phyloP scores from a whole-genome alignment of 2,113 vertebrate genomes.

The Zapus hudsonius region DNA sequence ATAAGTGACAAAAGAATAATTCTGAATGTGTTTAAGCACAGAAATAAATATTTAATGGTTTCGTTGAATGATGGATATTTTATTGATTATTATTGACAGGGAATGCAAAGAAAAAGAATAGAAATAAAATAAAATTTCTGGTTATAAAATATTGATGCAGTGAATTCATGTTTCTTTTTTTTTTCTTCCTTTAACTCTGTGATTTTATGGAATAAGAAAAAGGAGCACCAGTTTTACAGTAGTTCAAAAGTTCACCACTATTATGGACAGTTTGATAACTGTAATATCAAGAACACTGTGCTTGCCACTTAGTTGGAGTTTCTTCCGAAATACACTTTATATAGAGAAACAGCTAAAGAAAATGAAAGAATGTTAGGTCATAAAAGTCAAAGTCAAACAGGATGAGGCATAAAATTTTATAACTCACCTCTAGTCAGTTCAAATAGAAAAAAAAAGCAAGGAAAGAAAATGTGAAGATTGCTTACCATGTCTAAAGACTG shows the following conservation, averaged over 20 bases:
- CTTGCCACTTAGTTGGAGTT: slow-evolving; percentile 54
- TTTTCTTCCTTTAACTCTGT: not conserved
- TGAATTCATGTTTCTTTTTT: not conserved
- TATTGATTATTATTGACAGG: not conserved
- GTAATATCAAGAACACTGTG: slow-evolving; percentile 43
- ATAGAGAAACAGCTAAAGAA: slow-evolving; percentile 59
- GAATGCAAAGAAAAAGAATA: not conserved
- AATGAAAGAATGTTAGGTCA: slow-evolving; percentile 65
- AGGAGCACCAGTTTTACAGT: slow-evolving; percentile 22
- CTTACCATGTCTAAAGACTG: not conserved
- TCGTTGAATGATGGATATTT: not conserved
- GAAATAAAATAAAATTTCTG: not conserved
- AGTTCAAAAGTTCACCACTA: slow-evolving; percentile 60
- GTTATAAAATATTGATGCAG: not conserved
- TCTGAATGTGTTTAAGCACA: not conserved
- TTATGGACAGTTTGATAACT: slow-evolving; percentile 59
- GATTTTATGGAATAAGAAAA: slow-evolving; percentile 48
- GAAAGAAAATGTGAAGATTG: slow-evolving; percentile 27
- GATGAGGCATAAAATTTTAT: slow-evolving; percentile 70
- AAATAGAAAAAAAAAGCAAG: slow-evolving; percentile 27
- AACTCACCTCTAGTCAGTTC: slow-evolving; percentile 33
- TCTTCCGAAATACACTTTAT: slow-evolving; percentile 64
- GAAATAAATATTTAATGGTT: not conserved
- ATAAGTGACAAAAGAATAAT: not conserved
- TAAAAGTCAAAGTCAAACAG: slow-evolving; percentile 73